A percentile compares a stretch with the other conserved stretches of the same genome.
Evolutionary conservation across 2,797 vertebrate species (phyloP).

Genomic region (Melanotaenia boesemani): DNA sequence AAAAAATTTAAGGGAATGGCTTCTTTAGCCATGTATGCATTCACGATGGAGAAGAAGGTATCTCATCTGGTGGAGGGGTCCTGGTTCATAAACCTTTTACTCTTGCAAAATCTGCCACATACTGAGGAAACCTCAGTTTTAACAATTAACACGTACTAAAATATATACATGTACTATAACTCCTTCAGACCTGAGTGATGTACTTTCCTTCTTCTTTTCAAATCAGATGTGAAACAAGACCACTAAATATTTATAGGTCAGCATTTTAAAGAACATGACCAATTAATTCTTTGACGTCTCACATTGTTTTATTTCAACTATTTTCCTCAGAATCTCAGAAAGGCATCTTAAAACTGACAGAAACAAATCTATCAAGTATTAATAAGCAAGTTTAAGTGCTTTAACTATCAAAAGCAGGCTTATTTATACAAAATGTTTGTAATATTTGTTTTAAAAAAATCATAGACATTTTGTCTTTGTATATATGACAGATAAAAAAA

Average conservation of each 20-base stretch:
- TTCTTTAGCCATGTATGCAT: neutral
- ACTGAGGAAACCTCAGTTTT: too few species aligned
- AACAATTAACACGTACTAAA: too few species aligned
- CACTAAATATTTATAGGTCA: neutral
- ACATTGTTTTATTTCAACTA: neutral
- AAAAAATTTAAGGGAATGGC: neutral
- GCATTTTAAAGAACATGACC: neutral
- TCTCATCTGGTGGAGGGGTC: too few species aligned
- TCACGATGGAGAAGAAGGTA: too few species aligned
- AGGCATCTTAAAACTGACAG: neutral
- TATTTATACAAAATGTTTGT: neutral
- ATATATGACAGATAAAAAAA: neutral
- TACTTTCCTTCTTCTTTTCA: neutral
- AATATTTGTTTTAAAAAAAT: neutral
- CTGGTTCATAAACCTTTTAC: too few species aligned
- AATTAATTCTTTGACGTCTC: neutral
- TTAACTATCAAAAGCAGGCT: too few species aligned
- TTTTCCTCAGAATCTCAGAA: neutral
- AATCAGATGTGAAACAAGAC: neutral
- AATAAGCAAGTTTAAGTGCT: too few species aligned
- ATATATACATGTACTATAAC: neutral
- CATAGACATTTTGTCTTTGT: neutral
- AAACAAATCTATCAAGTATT: neutral
- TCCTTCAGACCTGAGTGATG: neutral
- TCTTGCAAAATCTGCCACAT: too few species aligned